Evolutionary conservation across 2,888 invertebrate genomes (phyloP).

Genomic region (Leistus spinibarbis): DNA sequence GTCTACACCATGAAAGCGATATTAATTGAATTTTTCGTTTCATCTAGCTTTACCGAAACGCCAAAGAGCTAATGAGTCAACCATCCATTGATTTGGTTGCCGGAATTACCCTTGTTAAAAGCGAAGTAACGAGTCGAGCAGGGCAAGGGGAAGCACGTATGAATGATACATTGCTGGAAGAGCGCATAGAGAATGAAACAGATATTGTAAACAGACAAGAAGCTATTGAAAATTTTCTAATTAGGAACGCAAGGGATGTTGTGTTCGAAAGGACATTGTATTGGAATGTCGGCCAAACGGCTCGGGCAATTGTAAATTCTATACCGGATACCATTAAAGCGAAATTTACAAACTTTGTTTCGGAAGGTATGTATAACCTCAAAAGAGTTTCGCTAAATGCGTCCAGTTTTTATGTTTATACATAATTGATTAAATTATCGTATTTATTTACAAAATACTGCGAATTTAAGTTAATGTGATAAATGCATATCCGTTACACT

Average conservation of each 20-base stretch:
- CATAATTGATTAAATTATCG: background rate
- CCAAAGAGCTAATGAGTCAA: constrained; percentile 64
- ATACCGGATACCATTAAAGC: constrained; percentile 64
- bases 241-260: constrained; percentile 62
- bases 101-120: constrained; percentile 58
- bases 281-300: constrained; percentile 59
- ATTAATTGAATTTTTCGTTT: constrained; percentile 32
- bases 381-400: background rate
- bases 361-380: constrained; percentile 58
- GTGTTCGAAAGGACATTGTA: constrained; percentile 62
- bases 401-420: background rate
- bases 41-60: constrained; percentile 63
- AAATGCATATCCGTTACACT: constrained; percentile 22
- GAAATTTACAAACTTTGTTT: constrained; percentile 61
- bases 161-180: constrained; percentile 54
- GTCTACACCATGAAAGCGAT: background rate
- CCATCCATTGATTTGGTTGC: constrained; percentile 63
- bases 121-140: background rate
- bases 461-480: constrained; percentile 9
- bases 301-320: constrained; percentile 59
- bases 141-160: background rate
- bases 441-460: background rate
- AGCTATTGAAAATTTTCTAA: constrained; percentile 64
- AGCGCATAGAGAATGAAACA: constrained; percentile 59
- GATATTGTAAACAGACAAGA: constrained; percentile 62